Evolutionary conservation across 2,113 vertebrate species (phyloP).

Genomic region (Stomatorhinus ivindoensis): DNA sequence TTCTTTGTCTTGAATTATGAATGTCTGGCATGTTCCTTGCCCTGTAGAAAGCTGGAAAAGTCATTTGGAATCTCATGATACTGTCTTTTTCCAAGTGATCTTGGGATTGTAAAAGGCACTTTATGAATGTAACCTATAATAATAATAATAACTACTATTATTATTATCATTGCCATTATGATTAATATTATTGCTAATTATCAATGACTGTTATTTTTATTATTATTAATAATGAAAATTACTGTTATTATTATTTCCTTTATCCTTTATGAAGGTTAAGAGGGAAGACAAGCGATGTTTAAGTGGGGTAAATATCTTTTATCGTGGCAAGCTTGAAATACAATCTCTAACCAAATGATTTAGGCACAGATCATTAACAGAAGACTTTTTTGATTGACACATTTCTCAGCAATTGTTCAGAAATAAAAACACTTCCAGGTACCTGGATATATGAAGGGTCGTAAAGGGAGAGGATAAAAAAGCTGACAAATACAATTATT

Average conservation of each 20-base stretch:
- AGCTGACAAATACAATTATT: background rate
- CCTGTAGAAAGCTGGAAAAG: background rate
- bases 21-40: background rate
- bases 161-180: too few species aligned
- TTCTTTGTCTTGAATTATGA: background rate
- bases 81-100: too few species aligned
- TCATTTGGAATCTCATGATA: background rate
- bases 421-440: background rate
- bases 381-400: background rate
- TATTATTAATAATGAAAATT: too few species aligned
- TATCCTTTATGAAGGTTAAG: background rate
- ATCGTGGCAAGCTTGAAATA: background rate
- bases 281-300: background rate
- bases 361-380: background rate
- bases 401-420: background rate
- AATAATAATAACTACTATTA: too few species aligned
- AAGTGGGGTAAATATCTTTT: background rate
- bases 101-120: too few species aligned
- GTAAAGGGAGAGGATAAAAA: background rate
- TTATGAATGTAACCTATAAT: too few species aligned
- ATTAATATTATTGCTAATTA: too few species aligned
- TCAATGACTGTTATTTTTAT: too few species aligned
- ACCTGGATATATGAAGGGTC: background rate
- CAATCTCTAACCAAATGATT: background rate
- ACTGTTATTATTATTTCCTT: background rate